Evolutionary conservation across 2,888 invertebrate species (phyloP).

Genomic region (Andrena praecox): DNA sequence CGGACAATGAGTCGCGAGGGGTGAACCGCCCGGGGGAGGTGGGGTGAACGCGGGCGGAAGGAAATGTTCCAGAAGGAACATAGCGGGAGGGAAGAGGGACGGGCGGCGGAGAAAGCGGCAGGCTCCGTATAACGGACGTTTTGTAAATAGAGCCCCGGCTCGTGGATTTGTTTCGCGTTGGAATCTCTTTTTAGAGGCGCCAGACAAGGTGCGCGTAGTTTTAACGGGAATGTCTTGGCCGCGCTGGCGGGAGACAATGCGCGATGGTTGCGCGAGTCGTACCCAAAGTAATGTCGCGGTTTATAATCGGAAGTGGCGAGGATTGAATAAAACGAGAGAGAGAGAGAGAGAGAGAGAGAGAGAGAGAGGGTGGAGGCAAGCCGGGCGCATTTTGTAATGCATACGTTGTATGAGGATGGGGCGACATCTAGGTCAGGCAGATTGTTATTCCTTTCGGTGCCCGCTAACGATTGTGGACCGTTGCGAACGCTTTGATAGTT

Average conservation of each 20-base stretch:
- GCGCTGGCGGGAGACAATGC: constrained; percentile 30
- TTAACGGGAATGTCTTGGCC: constrained; percentile 62
- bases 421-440: constrained; percentile 63
- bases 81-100: constrained; percentile 18
- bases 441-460: constrained; percentile 67
- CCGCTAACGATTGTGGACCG: constrained; percentile 32
- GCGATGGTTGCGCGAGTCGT: constrained; percentile 25
- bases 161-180: constrained; percentile 41
- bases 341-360: constrained; percentile 12
- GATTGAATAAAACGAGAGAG: constrained; percentile 62
- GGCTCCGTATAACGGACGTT: constrained; percentile 48
- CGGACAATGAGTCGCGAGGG: constrained; percentile 63
- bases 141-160: constrained; percentile 61
- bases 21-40: constrained; percentile 7
- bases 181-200: constrained; percentile 36
- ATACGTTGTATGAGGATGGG: background rate
- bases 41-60: constrained; percentile 7
- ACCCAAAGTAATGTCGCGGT: constrained; percentile 46
- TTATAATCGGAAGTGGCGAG: constrained; percentile 49
- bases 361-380: constrained; percentile 7
- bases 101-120: constrained; percentile 33
- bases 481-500: constrained; percentile 16
- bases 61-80: constrained; percentile 47
- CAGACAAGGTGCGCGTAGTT: constrained; percentile 50
- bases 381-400: constrained; percentile 49